phyloP scores from a whole-genome alignment of 2,797 vertebrate genomes.

The Siniperca obscura region DNA sequence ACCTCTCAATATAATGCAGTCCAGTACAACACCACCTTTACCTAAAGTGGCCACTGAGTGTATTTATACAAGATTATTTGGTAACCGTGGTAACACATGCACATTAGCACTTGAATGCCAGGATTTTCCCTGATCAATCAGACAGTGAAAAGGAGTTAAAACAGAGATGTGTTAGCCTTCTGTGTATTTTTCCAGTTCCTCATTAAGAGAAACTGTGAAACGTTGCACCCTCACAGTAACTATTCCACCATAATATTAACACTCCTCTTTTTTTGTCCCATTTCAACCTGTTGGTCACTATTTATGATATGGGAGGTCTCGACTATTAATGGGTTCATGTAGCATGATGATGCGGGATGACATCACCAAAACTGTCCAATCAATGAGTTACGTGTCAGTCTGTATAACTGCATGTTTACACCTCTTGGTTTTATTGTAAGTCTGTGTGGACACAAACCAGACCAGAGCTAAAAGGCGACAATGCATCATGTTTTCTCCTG shows the following conservation, averaged over 20 bases:
- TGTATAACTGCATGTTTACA: too few species aligned
- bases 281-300: neutral
- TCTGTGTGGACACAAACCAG: neutral
- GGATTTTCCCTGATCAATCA: neutral
- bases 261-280: neutral
- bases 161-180: neutral
- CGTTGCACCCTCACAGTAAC: neutral
- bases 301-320: neutral
- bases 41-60: neutral
- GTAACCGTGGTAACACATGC: neutral
- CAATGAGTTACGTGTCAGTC: neutral
- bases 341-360: neutral
- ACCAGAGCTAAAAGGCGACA: neutral
- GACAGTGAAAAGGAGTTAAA: neutral
- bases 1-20: neutral
- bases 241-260: neutral
- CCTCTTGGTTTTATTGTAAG: neutral
- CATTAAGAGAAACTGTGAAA: neutral
- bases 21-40: too few species aligned
- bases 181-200: conserved; percentile 10
- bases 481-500: neutral
- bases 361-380: neutral
- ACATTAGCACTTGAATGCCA: neutral
- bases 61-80: neutral
- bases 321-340: neutral